Conservation (phyloP, 2,113 vertebrate species). For the Platysteira castanea region DNA sequence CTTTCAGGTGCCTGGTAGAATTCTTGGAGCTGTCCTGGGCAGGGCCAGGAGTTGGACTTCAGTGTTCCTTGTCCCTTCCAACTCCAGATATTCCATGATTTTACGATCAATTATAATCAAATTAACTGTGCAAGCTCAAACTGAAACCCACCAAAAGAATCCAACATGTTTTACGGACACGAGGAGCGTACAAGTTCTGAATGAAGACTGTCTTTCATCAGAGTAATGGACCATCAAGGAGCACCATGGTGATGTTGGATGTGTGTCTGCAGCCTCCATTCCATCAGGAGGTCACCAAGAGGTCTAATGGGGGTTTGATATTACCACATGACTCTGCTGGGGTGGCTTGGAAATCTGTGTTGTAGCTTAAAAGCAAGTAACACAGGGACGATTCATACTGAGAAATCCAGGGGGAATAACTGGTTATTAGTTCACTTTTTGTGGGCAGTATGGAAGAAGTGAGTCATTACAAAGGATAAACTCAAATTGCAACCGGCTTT, state of each 20-base stretch:
- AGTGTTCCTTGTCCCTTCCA: background rate
- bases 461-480: slow-evolving; percentile 64
- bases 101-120: background rate
- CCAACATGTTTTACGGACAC: fast-evolving
- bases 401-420: slow-evolving; percentile 59
- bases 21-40: background rate
- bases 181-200: background rate
- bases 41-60: background rate
- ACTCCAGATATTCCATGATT: background rate
- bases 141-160: background rate
- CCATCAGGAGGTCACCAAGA: slow-evolving; percentile 7
- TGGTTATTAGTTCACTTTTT: slow-evolving; percentile 51
- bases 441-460: slow-evolving; percentile 53
- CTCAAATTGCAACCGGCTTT: slow-evolving; percentile 66
- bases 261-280: background rate
- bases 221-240: background rate
- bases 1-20: background rate
- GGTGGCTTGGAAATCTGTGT: background rate
- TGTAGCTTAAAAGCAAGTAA: slow-evolving; percentile 24
- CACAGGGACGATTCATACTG: slow-evolving; percentile 56
- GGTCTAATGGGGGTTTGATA: background rate
- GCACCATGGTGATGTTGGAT: background rate
- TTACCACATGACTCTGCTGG: background rate
- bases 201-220: background rate
- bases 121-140: background rate